Conservation (phyloP, 1,140 invertebrate genomes). For the Drosophila littoralis region DNA sequence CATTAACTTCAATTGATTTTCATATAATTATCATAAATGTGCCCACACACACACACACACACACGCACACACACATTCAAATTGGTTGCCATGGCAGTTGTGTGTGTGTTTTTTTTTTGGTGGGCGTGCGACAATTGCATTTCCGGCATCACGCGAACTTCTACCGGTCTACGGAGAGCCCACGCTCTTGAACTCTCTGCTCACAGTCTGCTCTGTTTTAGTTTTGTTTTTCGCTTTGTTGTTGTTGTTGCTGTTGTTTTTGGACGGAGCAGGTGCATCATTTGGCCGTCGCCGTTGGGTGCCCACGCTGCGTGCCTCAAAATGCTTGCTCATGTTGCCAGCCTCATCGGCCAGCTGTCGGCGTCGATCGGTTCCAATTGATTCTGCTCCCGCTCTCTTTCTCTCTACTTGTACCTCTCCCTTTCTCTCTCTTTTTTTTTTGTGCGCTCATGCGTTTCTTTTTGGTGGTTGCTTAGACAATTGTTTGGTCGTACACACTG, state of each 20-base stretch:
- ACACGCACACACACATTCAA: constrained; percentile 2
- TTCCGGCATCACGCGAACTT: constrained; percentile 68
- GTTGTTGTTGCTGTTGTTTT: constrained; percentile 9
- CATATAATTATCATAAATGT: constrained; percentile 60
- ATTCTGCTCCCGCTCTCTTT: constrained; percentile 8
- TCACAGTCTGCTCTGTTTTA: not conserved
- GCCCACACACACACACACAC: constrained; percentile 42
- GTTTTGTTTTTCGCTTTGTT: constrained; percentile 16
- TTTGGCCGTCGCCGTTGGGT: constrained; percentile 28
- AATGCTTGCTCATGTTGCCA: constrained; percentile 67
- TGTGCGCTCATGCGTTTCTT: no score
- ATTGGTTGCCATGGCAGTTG: constrained; percentile 29
- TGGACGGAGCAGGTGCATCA: constrained; percentile 62
- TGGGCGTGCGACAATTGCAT: constrained; percentile 79
- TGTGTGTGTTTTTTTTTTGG: constrained; percentile 26
- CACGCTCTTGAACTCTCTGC: constrained; percentile 33
- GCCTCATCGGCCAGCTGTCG: constrained; percentile 63
- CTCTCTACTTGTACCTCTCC: constrained; percentile 8
- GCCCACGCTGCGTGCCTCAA: constrained; percentile 62
- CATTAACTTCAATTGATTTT: constrained; percentile 70
- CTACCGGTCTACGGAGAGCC: constrained; percentile 25
- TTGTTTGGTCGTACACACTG: not conserved
- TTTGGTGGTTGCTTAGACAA: constrained; percentile 16
- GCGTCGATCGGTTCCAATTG: constrained; percentile 66
- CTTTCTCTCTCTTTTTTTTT: constrained; percentile 2